Conservation (phyloP, 1,140 invertebrate species). For the Eumeta japonica region DNA sequence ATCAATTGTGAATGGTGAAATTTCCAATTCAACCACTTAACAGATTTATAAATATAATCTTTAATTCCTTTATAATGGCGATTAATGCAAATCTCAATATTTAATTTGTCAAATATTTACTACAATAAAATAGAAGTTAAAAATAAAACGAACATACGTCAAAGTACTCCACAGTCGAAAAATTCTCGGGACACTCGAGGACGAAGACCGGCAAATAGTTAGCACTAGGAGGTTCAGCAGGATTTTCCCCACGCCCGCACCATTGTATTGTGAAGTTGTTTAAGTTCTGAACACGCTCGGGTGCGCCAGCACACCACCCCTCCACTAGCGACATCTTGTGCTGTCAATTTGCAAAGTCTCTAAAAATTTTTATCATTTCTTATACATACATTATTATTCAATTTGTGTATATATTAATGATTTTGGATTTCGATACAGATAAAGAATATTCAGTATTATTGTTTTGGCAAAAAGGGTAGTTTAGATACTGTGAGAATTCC, state of each 20-base stretch:
- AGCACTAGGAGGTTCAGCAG: slow-evolving; percentile 52
- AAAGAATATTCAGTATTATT: too few relatives aligned
- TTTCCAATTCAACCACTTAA: too few relatives aligned
- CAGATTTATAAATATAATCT: slow-evolving; percentile 3
- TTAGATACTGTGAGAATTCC: too few relatives aligned
- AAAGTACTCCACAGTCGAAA: slow-evolving; percentile 80
- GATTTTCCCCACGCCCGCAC: slow-evolving; percentile 40
- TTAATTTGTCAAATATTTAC: too few relatives aligned
- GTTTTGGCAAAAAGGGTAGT: too few relatives aligned
- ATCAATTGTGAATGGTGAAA: too few relatives aligned
- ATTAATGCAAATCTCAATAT: too few relatives aligned
- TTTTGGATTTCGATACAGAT: too few relatives aligned
- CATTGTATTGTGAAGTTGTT: slow-evolving; percentile 29
- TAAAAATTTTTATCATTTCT: too few relatives aligned
- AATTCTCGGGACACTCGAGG: slow-evolving; percentile 75
- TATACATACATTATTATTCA: too few relatives aligned
- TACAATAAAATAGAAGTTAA: not conserved
- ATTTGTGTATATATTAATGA: too few relatives aligned
- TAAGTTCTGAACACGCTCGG: slow-evolving; percentile 22
- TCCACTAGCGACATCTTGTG: slow-evolving; percentile 41
- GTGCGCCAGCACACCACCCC: slow-evolving; percentile 22
- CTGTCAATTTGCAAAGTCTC: too few relatives aligned
- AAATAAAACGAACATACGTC: slow-evolving; percentile 62
- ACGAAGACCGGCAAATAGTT: slow-evolving; percentile 68
- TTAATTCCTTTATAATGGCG: slow-evolving; percentile 7